Evolutionary conservation across 2,888 invertebrate genomes (phyloP).

Genomic region (Abscondita cerata): DNA sequence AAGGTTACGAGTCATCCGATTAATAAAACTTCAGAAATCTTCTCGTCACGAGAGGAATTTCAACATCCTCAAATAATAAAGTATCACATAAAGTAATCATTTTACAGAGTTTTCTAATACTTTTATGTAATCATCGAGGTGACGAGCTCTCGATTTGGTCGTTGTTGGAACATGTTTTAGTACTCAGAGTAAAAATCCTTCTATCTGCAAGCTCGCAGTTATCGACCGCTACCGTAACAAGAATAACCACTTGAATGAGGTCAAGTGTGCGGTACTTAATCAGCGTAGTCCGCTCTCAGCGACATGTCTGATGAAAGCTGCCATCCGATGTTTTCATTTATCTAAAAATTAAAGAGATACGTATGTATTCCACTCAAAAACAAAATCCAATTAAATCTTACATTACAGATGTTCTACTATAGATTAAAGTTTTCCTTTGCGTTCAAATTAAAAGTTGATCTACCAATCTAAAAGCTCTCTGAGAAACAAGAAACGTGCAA

Average conservation of each 20-base stretch:
- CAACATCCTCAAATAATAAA: no score
- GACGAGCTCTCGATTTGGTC: conserved; percentile 42
- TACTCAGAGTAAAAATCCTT: conserved; percentile 43
- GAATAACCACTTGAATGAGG: conserved; percentile 38
- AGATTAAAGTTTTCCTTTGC: conserved; percentile 16
- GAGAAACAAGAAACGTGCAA: conserved; percentile 47
- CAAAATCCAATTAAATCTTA: conserved; percentile 16
- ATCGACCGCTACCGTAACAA: conserved; percentile 36
- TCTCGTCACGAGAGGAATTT: neutral
- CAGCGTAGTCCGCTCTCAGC: conserved; percentile 25
- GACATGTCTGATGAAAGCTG: conserved; percentile 25
- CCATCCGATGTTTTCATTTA: conserved; percentile 23
- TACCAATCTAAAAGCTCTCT: conserved; percentile 41
- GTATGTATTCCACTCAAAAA: conserved; percentile 10
- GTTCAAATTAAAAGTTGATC: conserved; percentile 34
- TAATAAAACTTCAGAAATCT: neutral
- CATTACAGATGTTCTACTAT: neutral
- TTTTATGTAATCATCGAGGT: conserved; percentile 38
- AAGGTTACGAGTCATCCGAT: neutral
- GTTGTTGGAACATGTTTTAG: conserved; percentile 47
- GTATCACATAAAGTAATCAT: no score
- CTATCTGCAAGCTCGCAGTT: conserved; percentile 31
- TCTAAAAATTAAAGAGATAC: neutral
- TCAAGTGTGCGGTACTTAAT: conserved; percentile 37
- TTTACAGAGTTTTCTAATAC: conserved; percentile 14